phyloP scores from a whole-genome alignment of 92 coral and sea anemone species.

The Bergia sp. region DNA sequence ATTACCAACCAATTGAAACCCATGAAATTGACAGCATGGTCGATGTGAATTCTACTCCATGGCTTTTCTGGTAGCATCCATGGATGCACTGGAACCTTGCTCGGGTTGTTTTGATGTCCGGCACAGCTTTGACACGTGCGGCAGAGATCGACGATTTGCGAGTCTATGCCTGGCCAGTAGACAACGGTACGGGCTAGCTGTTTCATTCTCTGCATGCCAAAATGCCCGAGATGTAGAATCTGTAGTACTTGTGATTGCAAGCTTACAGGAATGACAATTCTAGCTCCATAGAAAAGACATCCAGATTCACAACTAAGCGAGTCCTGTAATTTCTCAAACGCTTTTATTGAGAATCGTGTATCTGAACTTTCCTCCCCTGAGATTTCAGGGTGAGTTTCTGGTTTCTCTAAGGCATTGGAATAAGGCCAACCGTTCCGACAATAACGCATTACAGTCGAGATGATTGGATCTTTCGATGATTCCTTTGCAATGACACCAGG shows the following conservation, averaged over 20 bases:
- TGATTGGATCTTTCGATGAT: constrained; percentile 45
- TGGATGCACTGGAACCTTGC: constrained; percentile 27
- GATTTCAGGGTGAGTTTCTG: neutral
- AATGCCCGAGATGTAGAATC: constrained; percentile 24
- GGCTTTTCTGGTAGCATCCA: constrained; percentile 51
- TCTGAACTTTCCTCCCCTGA: neutral
- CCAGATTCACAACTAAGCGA: constrained; percentile 16
- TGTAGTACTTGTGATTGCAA: constrained; percentile 15
- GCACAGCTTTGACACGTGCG: constrained; percentile 24
- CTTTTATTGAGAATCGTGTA: neutral
- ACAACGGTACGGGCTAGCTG: constrained; percentile 29
- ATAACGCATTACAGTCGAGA: constrained; percentile 36
- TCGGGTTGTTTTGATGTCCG: constrained; percentile 41
- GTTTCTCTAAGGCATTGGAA: constrained; percentile 4
- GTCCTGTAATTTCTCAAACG: neutral
- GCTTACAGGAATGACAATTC: constrained; percentile 28
- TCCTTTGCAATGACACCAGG: constrained; percentile 29
- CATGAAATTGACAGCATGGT: constrained; percentile 42
- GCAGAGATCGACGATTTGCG: neutral
- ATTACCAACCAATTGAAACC: constrained; percentile 34
- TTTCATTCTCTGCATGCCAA: constrained; percentile 33
- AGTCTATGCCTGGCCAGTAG: constrained; percentile 12
- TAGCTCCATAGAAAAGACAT: constrained; percentile 30
- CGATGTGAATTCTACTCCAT: too few species aligned
- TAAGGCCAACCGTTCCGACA: constrained; percentile 25